Evolutionary conservation across 2,888 invertebrate genomes (phyloP), one percentile per base, ranked within the genome.

Genomic region (Heliconius erato): DNA sequence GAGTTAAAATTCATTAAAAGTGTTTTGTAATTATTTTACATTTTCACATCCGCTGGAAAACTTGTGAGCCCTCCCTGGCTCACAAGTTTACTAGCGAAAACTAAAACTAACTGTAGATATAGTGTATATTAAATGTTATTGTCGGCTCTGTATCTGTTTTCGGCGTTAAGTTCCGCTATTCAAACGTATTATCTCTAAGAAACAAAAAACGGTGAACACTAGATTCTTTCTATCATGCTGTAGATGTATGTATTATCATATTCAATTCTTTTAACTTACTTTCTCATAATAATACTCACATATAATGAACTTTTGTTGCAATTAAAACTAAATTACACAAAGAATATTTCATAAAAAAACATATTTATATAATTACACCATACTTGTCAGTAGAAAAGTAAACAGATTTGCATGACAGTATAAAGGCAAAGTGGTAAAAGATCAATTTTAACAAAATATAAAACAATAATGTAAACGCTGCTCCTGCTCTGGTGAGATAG

Each of bases 341-440:
- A 35, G 59, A 16, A 35, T 16, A 35, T 63, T 76, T 59, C 14
- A 76, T 63, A 59, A 59, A 35, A 76, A 12, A 74, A 74, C 59
- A 74, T 32, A 59, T 76, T 67, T 59, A 35, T 32, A 59, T 35
- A 35, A 35, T 76, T 63, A 76, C n/a, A 32, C 6, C 11, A 28
- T 74, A 74, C 23, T 76, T 63, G 76, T 76, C 76, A 63, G 59
- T 35, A 32, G 59, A 59, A 76, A 76, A 35, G 59, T 63, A 76
- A 76, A 76, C 76, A 76, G 23, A 76, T 19, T 35, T 76, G 59
- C 59, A 76, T 16, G 59, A 23, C 71, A n/a, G 76, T 35, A 12
- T 59, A 14, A n/a, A 76, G 59, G 59, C 71, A 76, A 74, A 76
- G 35, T 14, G 3, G 76, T 59, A 16, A 35, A 76, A 63, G 35